Conservation (phyloP, 2,113 vertebrate genomes). For the Chionodraco myersi region DNA sequence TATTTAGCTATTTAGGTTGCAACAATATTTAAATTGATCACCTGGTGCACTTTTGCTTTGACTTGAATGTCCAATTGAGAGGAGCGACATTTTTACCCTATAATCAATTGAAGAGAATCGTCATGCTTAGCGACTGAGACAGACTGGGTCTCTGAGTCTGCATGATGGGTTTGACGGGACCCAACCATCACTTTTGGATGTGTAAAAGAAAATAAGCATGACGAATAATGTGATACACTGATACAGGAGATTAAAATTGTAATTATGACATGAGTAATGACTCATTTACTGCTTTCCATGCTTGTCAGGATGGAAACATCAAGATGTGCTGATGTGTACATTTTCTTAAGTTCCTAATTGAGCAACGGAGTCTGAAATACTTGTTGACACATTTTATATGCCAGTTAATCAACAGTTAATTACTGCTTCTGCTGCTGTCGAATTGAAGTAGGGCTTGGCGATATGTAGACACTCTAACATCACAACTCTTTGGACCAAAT, state of each 20-base stretch:
- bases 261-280: slow-evolving; percentile 60
- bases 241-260: slow-evolving; percentile 52
- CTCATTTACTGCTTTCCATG: slow-evolving; percentile 65
- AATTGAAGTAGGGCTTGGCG: background rate
- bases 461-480: too few relatives aligned
- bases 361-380: slow-evolving; percentile 20
- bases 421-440: background rate
- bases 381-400: slow-evolving; percentile 12
- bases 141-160: slow-evolving; percentile 3
- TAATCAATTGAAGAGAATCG: slow-evolving; percentile 46
- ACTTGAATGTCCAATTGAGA: background rate
- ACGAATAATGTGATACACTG: slow-evolving; percentile 43
- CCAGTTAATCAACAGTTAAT: slow-evolving; percentile 1
- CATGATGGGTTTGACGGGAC: background rate
- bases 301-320: slow-evolving; percentile 67
- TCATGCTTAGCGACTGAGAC: slow-evolving; percentile 26
- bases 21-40: background rate
- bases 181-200: slow-evolving; percentile 43
- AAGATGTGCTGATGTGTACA: slow-evolving; percentile 40
- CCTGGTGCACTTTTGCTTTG: background rate
- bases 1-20: background rate
- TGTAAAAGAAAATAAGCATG: slow-evolving; percentile 59
- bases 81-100: slow-evolving; percentile 29
- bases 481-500: too few relatives aligned
- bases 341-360: slow-evolving; percentile 38